A percentile compares a stretch with the other conserved stretches of the same genome.
These are phyloP conservation scores for Tenebrosternarchus preto DNA, from an alignment of 2,113 vertebrate species.

Conservation along the genomic window DNA sequence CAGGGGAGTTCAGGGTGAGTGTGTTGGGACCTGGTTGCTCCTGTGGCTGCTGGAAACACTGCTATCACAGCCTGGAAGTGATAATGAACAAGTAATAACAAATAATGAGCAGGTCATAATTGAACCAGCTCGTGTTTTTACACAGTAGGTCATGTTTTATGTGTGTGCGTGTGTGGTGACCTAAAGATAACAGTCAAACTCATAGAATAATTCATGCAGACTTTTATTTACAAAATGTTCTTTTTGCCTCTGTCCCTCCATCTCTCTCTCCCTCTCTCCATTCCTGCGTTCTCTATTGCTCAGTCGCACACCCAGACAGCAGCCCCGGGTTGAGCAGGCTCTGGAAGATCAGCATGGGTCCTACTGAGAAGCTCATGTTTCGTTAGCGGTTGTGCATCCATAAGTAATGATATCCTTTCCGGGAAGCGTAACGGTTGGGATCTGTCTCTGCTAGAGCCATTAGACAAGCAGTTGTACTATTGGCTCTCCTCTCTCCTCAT, in stretches of 20 bases:
- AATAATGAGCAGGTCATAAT: constrained; percentile 11
- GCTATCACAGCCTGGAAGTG: background rate
- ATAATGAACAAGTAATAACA: constrained; percentile 11
- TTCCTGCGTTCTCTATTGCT: background rate
- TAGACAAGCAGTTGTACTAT: constrained; percentile 53
- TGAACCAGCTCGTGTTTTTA: constrained; percentile 6
- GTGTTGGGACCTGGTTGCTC: background rate
- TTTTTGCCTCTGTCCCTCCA: too few relatives aligned
- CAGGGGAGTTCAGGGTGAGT: background rate
- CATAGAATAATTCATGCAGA: constrained; percentile 17
- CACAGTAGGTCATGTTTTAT: background rate
- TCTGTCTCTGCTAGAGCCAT: constrained; percentile 66
- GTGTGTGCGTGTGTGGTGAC: background rate
- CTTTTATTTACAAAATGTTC: constrained; percentile 22
- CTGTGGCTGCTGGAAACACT: background rate
- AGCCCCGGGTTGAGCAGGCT: constrained; percentile 20
- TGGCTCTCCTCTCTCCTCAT: constrained; percentile 50
- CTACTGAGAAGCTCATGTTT: constrained; percentile 48
- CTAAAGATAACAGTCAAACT: background rate
- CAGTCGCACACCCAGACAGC: constrained; percentile 30
- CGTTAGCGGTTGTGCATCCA: constrained; percentile 48
- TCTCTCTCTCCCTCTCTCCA: background rate
- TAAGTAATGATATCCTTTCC: constrained; percentile 64
- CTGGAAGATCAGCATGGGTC: constrained; percentile 11
- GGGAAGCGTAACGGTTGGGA: constrained; percentile 63